Percentiles rank a stretch among this genome's conserved stretches.
These are phyloP conservation scores for Holocentrus rufus DNA, from an alignment of 2,797 vertebrate genomes.

Conservation along the genomic window DNA sequence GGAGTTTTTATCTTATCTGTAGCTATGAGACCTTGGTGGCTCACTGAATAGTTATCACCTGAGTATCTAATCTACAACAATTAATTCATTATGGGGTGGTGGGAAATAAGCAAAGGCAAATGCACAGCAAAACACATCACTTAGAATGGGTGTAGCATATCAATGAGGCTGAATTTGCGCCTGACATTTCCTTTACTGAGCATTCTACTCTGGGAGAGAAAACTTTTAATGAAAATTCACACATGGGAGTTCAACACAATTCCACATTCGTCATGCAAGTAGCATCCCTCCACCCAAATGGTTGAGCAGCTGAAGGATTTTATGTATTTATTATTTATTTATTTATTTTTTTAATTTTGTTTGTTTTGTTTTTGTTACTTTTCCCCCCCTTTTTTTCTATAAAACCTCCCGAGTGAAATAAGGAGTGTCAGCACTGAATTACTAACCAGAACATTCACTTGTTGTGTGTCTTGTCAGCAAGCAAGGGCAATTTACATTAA, in stretches of 20 bases:
- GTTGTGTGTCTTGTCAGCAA: constrained; percentile 21
- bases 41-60: constrained; percentile 38
- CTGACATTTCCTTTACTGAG: constrained; percentile 53
- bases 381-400: constrained; percentile 36
- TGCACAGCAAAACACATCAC: constrained; percentile 37
- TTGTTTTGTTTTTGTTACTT: constrained; percentile 56
- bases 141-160: constrained; percentile 34
- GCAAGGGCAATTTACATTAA: constrained; percentile 30
- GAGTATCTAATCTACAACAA: constrained; percentile 56
- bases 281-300: constrained; percentile 38
- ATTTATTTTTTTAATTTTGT: constrained; percentile 36
- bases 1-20: constrained; percentile 17
- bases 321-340: constrained; percentile 25
- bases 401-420: constrained; percentile 40
- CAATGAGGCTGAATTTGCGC: constrained; percentile 52
- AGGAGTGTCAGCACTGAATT: constrained; percentile 26
- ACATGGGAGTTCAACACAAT: constrained; percentile 44
- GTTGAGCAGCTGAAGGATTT: constrained; percentile 41
- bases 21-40: not conserved
- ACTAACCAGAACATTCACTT: constrained; percentile 20
- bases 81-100: constrained; percentile 55
- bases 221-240: constrained; percentile 70
- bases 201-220: constrained; percentile 39
- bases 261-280: constrained; percentile 21
- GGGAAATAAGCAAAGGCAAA: constrained; percentile 52